Percentiles rank a stretch among this genome's conserved stretches.
phyloP scores from a whole-genome alignment of 2,113 vertebrate genomes.

The Macquaria australasica region DNA sequence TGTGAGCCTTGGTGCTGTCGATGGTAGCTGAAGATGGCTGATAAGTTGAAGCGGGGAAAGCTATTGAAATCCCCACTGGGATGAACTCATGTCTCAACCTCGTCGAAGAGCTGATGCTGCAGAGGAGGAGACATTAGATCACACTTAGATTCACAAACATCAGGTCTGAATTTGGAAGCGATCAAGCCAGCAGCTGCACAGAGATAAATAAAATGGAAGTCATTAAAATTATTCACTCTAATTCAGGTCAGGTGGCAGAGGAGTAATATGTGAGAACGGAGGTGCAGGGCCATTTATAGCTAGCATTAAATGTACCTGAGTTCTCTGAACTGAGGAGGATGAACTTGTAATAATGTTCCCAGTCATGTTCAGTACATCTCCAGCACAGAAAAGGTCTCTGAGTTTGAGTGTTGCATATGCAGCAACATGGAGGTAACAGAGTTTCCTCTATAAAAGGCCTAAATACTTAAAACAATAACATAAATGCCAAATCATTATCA shows the following conservation, averaged over 20 bases:
- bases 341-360: neutral
- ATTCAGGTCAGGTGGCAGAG: slow-evolving; percentile 25
- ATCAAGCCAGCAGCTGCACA: neutral
- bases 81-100: neutral
- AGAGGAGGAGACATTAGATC: slow-evolving; percentile 10
- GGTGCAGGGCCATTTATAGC: slow-evolving; percentile 1
- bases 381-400: neutral
- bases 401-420: neutral
- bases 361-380: neutral
- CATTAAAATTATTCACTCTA: slow-evolving; percentile 3
- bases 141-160: neutral
- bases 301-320: neutral
- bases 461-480: too few relatives aligned
- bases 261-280: slow-evolving; percentile 7
- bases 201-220: slow-evolving; percentile 16
- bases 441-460: neutral
- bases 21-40: neutral
- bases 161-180: neutral
- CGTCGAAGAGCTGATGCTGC: neutral
- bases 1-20: neutral
- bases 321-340: slow-evolving; percentile 2
- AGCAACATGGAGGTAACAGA: neutral
- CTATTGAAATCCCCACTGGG: neutral
- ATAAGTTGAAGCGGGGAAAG: neutral
- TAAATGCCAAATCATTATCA: neutral